Conservation (phyloP, 2,888 invertebrate genomes). For the Diaprepes abbreviatus region DNA sequence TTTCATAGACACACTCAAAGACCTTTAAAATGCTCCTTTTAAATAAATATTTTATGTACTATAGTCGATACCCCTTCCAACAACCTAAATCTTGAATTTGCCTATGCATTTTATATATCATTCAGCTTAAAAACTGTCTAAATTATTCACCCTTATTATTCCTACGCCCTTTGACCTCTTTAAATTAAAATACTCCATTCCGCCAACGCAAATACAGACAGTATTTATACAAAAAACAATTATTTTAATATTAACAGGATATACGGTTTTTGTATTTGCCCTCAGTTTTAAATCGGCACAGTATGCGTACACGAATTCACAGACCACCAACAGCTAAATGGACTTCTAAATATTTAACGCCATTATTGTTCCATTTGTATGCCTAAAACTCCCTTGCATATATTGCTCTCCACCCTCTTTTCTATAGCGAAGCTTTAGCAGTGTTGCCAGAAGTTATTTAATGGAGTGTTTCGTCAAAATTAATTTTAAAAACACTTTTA, state of each 20-base stretch:
- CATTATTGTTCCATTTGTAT: slow-evolving; percentile 48
- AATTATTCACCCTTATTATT: not conserved
- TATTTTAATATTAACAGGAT: slow-evolving; percentile 17
- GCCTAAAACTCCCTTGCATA: slow-evolving; percentile 35
- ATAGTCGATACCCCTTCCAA: too few species aligned
- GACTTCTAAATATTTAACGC: slow-evolving; percentile 48
- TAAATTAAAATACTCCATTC: slow-evolving; percentile 9
- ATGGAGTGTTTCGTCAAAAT: too few species aligned
- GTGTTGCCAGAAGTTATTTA: slow-evolving; percentile 21
- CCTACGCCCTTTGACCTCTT: slow-evolving; percentile 5
- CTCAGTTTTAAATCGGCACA: slow-evolving; percentile 6
- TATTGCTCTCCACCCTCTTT: slow-evolving; percentile 18
- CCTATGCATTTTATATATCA: too few species aligned
- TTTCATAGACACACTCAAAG: too few species aligned
- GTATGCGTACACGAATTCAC: slow-evolving; percentile 24
- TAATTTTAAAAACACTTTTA: too few species aligned
- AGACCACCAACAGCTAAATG: slow-evolving; percentile 45
- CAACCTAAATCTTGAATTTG: too few species aligned
- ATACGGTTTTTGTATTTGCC: slow-evolving; percentile 30
- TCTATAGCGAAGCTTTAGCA: slow-evolving; percentile 1
- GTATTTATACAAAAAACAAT: slow-evolving; percentile 18
- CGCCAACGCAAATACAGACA: slow-evolving; percentile 17
- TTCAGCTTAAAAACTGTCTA: too few species aligned
- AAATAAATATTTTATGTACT: too few species aligned
- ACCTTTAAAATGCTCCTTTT: too few species aligned